A percentile compares a stretch with the other conserved stretches of the same genome.
These are phyloP conservation scores for Hirtodrosophila alboralis DNA, from an alignment of 2,888 invertebrate genomes.

Conservation along the genomic window DNA sequence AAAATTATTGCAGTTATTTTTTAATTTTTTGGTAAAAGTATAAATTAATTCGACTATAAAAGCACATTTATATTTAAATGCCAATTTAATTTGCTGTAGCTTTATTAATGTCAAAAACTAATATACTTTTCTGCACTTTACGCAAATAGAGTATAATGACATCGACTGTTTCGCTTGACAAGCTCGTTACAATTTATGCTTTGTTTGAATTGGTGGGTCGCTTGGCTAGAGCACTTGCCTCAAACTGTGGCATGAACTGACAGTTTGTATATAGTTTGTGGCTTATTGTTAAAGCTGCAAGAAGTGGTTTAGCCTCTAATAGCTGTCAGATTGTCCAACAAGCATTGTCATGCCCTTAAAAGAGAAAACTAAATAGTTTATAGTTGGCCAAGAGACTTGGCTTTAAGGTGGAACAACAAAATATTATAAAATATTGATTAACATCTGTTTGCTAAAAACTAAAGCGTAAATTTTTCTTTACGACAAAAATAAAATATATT, in stretches of 20 bases:
- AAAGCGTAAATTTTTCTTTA: too few relatives aligned
- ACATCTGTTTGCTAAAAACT: too few relatives aligned
- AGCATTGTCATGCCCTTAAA: slow-evolving; percentile 35
- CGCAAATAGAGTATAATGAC: slow-evolving; percentile 21
- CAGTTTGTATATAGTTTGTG: slow-evolving; percentile 3
- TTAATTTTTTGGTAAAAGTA: too few relatives aligned
- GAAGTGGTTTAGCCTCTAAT: slow-evolving; percentile 37
- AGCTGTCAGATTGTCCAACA: slow-evolving; percentile 53
- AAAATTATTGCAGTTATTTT: too few relatives aligned
- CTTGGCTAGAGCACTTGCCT: slow-evolving; percentile 19
- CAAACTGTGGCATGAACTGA: background rate
- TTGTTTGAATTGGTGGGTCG: slow-evolving; percentile 55
- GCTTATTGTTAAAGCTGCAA: slow-evolving; percentile 19
- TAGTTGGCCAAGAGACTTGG: slow-evolving; percentile 1
- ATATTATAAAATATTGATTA: too few relatives aligned
- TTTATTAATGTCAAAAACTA: too few relatives aligned
- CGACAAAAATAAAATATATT: too few relatives aligned
- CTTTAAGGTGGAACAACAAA: too few relatives aligned
- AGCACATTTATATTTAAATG: too few relatives aligned
- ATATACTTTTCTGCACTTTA: too few relatives aligned
- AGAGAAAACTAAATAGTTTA: slow-evolving; percentile 8
- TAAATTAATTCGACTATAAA: too few relatives aligned
- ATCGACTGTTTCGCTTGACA: slow-evolving; percentile 49
- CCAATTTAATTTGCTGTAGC: too few relatives aligned
- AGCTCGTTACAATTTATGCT: slow-evolving; percentile 71